Percentiles rank a stretch among this genome's conserved stretches.
These are phyloP conservation scores for Meleagris gallopavo DNA, from an alignment of 2,113 vertebrate genomes.

Conservation along the genomic window DNA sequence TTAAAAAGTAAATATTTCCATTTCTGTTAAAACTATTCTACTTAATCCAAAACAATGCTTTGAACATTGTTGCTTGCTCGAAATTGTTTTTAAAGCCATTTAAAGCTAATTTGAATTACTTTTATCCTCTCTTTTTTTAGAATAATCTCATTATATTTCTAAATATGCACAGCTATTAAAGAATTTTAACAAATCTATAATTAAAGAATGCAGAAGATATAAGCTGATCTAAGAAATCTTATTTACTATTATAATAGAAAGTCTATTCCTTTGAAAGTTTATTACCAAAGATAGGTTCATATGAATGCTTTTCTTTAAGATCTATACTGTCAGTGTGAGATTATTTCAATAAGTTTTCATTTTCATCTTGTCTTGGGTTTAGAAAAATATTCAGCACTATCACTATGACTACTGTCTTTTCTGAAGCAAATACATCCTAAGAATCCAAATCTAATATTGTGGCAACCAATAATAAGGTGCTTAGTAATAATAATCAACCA, in stretches of 20 bases:
- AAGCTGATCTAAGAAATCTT: slow-evolving; percentile 45
- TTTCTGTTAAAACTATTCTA: not conserved
- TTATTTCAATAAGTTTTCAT: slow-evolving; percentile 45
- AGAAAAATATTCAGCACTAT: not conserved
- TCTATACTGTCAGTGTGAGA: not conserved
- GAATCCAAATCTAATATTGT: not conserved
- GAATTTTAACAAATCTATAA: not conserved
- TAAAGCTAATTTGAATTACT: not conserved
- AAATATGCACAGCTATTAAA: not conserved
- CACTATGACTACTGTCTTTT: slow-evolving; percentile 4
- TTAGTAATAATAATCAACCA: not conserved
- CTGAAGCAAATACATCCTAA: not conserved
- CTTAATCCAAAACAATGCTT: not conserved
- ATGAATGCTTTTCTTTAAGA: slow-evolving; percentile 26
- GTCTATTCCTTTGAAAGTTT: not conserved
- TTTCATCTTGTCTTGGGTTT: slow-evolving; percentile 42
- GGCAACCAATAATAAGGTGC: not conserved
- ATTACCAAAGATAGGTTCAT: slow-evolving; percentile 3
- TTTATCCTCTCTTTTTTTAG: not conserved
- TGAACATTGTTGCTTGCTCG: not conserved
- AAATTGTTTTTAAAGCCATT: not conserved
- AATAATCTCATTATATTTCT: not conserved
- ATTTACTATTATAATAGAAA: slow-evolving; percentile 22
- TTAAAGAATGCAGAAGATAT: slow-evolving; percentile 47
- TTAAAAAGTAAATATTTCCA: not conserved